Base-by-base conservation (phyloP, 1,140 invertebrate species). In the Aricia agestis region DNA sequence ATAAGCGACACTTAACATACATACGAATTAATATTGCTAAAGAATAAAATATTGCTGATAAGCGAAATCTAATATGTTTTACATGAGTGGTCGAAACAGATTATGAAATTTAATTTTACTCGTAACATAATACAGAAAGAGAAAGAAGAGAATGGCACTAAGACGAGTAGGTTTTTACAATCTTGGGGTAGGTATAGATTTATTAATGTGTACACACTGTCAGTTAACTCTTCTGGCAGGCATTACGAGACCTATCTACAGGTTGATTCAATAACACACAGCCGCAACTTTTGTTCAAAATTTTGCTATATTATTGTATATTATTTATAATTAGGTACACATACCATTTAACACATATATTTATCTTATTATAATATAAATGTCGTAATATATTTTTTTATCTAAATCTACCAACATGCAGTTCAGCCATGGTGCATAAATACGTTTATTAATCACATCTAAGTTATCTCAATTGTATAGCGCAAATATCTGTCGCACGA, bases 371-470 rank as follows among this genome's bases (percentile, higher is more conserved):
- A 67, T 74, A 63, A 67, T 70, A 73, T 70, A 72, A 72, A 52
- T 66, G 41, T 1, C 13, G 45, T 66, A 52, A 74, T 69, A 74
- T 72, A 70, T 78, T 74, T 76, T 74, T 79, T 81, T 82, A 75
- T 75, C 85, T 87, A 86, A 75, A 67, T 72, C 81, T 82, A 84
- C 80, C 70, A 75, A 81, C 77, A 81, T 84, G 82, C 82, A 63
- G 76, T 78, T 75, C 80, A 83, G 80, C 75, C 77, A 74, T 79
- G 66, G 79, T 84, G 82, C 79, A 82, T 75, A 79, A 79, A 80
- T 76, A 77, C 69, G 68, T 78, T 78, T 69, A 81, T 71, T 82
- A 82, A 71, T 72, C 75, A 81, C 75, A 77, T 74, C 76, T 82
- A 80, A 73, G 71, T 63, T 63, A 15, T 52, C 45, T 52, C 45